phyloP scores from a whole-genome alignment of 2,797 vertebrate genomes.

The Gymnodraco acuticeps region DNA sequence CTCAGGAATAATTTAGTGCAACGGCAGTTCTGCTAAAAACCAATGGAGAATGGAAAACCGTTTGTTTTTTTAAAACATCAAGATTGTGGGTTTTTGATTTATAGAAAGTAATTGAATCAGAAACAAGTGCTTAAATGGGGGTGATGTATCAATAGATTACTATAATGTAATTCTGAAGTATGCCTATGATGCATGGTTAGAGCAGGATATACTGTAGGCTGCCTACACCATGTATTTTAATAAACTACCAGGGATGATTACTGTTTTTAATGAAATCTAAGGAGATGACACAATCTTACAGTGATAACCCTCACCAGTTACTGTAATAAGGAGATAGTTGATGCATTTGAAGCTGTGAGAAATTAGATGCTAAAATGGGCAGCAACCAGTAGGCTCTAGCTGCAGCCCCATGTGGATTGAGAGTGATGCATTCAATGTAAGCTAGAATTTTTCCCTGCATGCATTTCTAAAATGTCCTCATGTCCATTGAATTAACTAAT shows the following conservation, averaged over 20 bases:
- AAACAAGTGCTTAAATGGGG: neutral
- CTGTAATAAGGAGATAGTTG: neutral
- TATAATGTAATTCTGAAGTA: neutral
- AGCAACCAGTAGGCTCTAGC: neutral
- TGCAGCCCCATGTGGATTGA: neutral
- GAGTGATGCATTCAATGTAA: constrained; percentile 11
- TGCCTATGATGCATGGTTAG: neutral
- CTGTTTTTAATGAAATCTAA: constrained; percentile 13
- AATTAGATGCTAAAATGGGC: neutral
- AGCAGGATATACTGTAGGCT: neutral
- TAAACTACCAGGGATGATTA: neutral
- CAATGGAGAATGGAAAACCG: neutral
- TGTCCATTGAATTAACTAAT: neutral
- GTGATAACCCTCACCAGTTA: neutral
- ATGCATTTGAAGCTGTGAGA: neutral
- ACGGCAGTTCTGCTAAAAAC: constrained; percentile 1
- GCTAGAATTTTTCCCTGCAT: neutral
- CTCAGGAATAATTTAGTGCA: constrained; percentile 69
- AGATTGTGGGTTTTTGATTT: constrained; percentile 5
- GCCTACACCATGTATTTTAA: neutral
- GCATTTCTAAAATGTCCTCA: neutral
- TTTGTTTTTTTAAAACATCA: neutral
- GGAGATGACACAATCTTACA: neutral
- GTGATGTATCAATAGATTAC: neutral
- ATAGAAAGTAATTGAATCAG: neutral